These are phyloP conservation scores for Gymnarchus niloticus DNA, from an alignment of 2,113 vertebrate species.

Conservation along the genomic window DNA sequence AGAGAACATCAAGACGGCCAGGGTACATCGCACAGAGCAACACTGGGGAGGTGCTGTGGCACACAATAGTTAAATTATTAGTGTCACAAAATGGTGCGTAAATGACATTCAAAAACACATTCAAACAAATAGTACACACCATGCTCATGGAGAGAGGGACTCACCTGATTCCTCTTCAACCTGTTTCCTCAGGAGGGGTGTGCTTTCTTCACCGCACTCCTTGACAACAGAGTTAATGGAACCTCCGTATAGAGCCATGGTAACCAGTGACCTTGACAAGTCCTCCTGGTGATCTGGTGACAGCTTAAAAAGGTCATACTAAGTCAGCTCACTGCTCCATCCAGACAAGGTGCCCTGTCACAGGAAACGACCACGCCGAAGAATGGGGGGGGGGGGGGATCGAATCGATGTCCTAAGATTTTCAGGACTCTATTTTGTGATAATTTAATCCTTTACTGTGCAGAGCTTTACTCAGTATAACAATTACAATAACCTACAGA, in stretches of 20 bases:
- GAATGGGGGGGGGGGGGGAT: neutral
- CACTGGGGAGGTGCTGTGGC: slow-evolving; percentile 53
- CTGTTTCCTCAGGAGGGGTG: slow-evolving; percentile 46
- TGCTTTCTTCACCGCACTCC: slow-evolving; percentile 40
- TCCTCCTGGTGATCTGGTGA: slow-evolving; percentile 1
- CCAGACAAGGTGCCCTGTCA: slow-evolving; percentile 10
- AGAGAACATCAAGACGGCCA: slow-evolving; percentile 74
- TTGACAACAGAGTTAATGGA: slow-evolving; percentile 44
- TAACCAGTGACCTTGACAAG: neutral
- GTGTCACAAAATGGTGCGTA: neutral
- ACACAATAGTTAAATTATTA: neutral
- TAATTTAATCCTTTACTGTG: too few relatives aligned
- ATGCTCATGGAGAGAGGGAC: neutral
- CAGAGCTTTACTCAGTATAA: too few relatives aligned
- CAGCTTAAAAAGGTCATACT: neutral
- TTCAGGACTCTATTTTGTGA: too few relatives aligned
- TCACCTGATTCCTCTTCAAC: slow-evolving; percentile 24
- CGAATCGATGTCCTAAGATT: too few relatives aligned
- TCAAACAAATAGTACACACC: neutral
- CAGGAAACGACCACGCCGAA: neutral
- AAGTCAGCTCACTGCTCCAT: slow-evolving; percentile 1
- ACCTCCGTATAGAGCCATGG: slow-evolving; percentile 47
- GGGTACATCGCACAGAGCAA: slow-evolving; percentile 68
- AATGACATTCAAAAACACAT: neutral
- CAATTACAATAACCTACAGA: too few relatives aligned